A percentile compares a stretch with the other conserved stretches of the same genome.
Evolutionary conservation across 2,113 vertebrate species (phyloP).

Genomic region (Bos indicus): DNA sequence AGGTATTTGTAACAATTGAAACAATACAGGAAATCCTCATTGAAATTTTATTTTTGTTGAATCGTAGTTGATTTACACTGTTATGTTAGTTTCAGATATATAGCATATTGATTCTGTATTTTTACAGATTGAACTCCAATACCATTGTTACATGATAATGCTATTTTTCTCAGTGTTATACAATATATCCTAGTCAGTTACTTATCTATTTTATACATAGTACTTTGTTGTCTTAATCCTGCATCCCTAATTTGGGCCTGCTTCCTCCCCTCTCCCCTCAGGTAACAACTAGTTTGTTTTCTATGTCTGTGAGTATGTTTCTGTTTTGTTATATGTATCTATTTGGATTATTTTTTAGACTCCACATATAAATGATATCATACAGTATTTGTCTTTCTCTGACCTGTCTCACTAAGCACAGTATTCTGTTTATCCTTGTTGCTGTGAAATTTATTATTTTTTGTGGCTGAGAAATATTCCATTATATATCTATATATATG

Average conservation of each 20-base stretch:
- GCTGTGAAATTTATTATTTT: not conserved
- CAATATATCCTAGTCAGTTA: not conserved
- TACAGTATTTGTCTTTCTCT: not conserved
- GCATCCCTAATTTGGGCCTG: not conserved
- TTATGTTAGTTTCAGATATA: not conserved
- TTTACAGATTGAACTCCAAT: not conserved
- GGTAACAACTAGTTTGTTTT: not conserved
- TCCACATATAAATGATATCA: not conserved
- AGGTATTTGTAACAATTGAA: not conserved
- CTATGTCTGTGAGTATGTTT: not conserved
- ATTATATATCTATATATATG: not conserved
- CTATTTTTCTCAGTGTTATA: not conserved
- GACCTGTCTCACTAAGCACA: not conserved
- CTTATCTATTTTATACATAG: not conserved
- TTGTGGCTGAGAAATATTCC: not conserved
- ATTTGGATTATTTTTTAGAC: not conserved
- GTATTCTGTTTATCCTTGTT: not conserved
- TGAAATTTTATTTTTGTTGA: not conserved
- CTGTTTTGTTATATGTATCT: not conserved
- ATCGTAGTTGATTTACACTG: not conserved
- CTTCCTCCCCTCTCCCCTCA: not conserved
- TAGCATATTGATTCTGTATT: not conserved
- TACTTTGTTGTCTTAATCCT: not conserved
- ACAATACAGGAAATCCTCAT: not conserved
- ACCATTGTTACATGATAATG: not conserved